A percentile compares a stretch with the other conserved stretches of the same genome.
phyloP scores from a whole-genome alignment of 2,888 invertebrate genomes.

The Nezara viridula region DNA sequence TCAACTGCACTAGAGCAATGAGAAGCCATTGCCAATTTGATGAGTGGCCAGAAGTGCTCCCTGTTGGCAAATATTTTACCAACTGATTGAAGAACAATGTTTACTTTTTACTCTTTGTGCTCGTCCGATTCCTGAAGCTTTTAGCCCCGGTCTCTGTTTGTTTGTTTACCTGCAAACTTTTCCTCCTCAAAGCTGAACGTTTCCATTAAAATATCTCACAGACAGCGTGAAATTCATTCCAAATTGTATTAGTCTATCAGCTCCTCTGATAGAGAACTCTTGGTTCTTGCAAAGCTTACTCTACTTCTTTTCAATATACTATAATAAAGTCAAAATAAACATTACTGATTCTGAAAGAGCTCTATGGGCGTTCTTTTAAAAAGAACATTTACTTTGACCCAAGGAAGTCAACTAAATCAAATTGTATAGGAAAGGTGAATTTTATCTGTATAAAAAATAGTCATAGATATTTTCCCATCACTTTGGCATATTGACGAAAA shows the following conservation, averaged over 20 bases:
- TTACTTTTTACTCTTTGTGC: slow-evolving; percentile 9
- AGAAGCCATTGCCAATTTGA: background rate
- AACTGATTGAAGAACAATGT: slow-evolving; percentile 20
- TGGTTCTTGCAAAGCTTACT: no score
- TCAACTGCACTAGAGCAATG: background rate
- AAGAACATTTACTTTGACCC: no score
- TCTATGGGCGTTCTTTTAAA: no score
- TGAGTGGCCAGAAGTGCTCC: background rate
- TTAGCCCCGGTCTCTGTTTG: background rate
- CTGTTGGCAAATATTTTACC: slow-evolving; percentile 16
- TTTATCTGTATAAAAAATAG: no score
- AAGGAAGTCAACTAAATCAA: no score
- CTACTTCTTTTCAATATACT: no score
- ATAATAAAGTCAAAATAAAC: no score
- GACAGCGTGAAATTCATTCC: background rate
- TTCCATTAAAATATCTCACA: background rate
- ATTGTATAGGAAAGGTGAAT: no score
- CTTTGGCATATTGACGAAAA: no score
- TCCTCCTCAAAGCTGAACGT: background rate
- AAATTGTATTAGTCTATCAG: background rate
- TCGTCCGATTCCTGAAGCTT: background rate
- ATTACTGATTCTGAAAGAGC: no score
- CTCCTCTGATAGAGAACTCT: no score
- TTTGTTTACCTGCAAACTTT: background rate
- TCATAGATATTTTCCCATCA: no score